These are phyloP conservation scores for Pammene aurita DNA, from an alignment of 2,888 invertebrate species.

Conservation along the genomic window DNA sequence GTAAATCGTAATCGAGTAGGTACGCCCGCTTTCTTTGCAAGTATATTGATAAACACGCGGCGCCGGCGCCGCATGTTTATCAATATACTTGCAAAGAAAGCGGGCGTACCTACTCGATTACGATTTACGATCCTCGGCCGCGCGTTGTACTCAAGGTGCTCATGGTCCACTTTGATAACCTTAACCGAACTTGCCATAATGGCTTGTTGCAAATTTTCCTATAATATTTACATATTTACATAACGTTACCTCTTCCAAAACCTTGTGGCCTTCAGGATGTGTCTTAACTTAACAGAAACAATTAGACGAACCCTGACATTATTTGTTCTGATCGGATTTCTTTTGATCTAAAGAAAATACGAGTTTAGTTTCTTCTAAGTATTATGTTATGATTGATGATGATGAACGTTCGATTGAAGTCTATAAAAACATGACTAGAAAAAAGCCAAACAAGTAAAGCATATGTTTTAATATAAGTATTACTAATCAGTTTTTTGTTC, in stretches of 20 bases:
- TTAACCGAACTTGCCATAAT: constrained; percentile 37
- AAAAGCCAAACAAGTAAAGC: no score
- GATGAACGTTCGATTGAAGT: no score
- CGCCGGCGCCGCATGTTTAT: constrained; percentile 6
- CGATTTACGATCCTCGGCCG: constrained; percentile 34
- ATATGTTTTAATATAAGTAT: no score
- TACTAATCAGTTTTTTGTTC: neutral
- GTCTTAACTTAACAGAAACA: neutral
- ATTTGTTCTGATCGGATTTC: no score
- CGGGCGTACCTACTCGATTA: constrained; percentile 36
- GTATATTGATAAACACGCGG: constrained; percentile 18
- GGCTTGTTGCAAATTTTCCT: constrained; percentile 1
- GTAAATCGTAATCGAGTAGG: constrained; percentile 43
- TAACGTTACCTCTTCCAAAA: neutral
- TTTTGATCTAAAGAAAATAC: no score
- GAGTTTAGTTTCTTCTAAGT: no score
- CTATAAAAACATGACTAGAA: no score
- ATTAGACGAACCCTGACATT: neutral
- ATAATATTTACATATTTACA: neutral
- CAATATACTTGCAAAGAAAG: constrained; percentile 39
- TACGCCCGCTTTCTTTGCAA: constrained; percentile 40
- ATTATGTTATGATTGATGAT: neutral
- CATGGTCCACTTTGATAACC: constrained; percentile 50
- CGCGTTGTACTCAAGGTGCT: constrained; percentile 43
- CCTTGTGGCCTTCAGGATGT: neutral